A percentile compares a stretch with the other conserved stretches of the same genome.
phyloP scores from a whole-genome alignment of 2,113 vertebrate species.

The Piprites chloris region DNA sequence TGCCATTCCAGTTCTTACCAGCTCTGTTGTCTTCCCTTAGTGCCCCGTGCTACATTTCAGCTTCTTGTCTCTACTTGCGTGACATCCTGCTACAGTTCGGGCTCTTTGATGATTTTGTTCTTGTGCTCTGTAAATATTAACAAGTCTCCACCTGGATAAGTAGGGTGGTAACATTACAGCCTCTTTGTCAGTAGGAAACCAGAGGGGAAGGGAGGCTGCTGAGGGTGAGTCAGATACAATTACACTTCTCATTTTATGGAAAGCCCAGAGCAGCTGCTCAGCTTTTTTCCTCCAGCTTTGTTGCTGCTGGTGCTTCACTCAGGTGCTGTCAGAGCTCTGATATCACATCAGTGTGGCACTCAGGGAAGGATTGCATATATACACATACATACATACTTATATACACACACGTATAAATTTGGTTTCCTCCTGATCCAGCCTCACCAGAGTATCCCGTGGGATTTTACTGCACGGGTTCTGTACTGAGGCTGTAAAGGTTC shows the following conservation, averaged over 20 bases:
- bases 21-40: neutral
- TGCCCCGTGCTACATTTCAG: neutral
- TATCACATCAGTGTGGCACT: neutral
- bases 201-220: neutral
- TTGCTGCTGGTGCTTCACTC: neutral
- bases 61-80: neutral
- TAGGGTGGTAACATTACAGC: neutral
- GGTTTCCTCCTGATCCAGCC: neutral
- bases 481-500: neutral
- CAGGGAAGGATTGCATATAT: neutral
- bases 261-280: neutral
- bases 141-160: neutral
- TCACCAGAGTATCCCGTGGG: neutral
- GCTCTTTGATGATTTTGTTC: neutral
- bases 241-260: neutral
- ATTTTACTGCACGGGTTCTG: neutral
- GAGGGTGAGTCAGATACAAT: neutral
- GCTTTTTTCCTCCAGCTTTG: neutral
- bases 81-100: neutral
- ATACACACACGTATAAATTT: too few species aligned
- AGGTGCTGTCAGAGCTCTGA: neutral
- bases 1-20: neutral
- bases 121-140: constrained; percentile 1
- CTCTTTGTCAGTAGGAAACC: neutral
- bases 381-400: too few species aligned